Evolutionary conservation across 2,113 vertebrate genomes (phyloP).

Genomic region (Lepisosteus oculatus): DNA sequence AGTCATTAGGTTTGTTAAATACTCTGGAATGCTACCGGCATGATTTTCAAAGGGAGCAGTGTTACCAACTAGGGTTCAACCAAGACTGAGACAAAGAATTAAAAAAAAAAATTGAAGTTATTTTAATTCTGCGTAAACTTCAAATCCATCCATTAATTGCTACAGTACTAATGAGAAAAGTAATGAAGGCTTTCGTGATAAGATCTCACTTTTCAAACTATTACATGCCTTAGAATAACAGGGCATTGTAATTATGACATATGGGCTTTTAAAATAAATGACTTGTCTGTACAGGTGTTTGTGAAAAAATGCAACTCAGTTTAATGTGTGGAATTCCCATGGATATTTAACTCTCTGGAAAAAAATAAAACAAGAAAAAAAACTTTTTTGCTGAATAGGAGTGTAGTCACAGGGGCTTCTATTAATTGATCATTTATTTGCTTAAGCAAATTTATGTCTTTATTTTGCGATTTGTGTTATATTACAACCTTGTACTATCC

Average conservation of each 20-base stretch:
- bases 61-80: background rate
- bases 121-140: constrained; percentile 22
- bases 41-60: constrained; percentile 19
- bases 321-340: no score
- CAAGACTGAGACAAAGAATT: background rate
- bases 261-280: constrained; percentile 12
- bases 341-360: no score
- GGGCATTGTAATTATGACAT: constrained; percentile 14
- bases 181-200: constrained; percentile 18
- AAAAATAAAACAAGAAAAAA: no score
- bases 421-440: no score
- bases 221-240: constrained; percentile 21
- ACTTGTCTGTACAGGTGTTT: constrained; percentile 26
- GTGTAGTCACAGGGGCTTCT: no score
- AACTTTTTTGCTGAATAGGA: no score
- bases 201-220: constrained; percentile 26
- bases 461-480: no score
- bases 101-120: background rate
- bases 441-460: no score
- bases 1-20: constrained; percentile 28
- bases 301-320: background rate
- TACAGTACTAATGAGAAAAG: constrained; percentile 29
- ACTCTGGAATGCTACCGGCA: constrained; percentile 27
- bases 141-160: constrained; percentile 26
- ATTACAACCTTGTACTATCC: no score